Evolutionary conservation across 2,797 vertebrate genomes (phyloP).

Genomic region (Silurus aristotelis): DNA sequence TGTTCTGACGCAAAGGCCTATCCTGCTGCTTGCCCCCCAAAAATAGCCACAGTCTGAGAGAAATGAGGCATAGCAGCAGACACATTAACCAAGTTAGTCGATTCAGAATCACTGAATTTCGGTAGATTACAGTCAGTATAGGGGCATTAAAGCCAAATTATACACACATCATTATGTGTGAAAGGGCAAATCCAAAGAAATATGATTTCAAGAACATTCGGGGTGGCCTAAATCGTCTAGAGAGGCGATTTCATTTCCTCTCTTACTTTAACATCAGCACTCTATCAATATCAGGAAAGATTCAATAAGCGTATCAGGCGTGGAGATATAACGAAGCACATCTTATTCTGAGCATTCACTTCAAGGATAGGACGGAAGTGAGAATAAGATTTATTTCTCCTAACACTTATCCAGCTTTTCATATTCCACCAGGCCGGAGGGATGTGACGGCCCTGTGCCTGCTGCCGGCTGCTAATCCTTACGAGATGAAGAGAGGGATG

Average conservation of each 20-base stretch:
- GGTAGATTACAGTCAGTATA: conserved; percentile 4
- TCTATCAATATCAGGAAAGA: conserved; percentile 59
- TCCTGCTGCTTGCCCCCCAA: conserved; percentile 40
- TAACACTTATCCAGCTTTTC: conserved; percentile 65
- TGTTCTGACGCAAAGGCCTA: conserved; percentile 46
- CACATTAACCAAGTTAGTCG: conserved; percentile 46
- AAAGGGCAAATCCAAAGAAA: conserved; percentile 16
- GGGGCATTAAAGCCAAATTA: conserved; percentile 23
- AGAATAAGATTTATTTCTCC: conserved; percentile 61
- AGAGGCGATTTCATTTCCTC: conserved; percentile 53
- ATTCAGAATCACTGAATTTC: conserved; percentile 8
- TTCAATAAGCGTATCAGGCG: conserved; percentile 56
- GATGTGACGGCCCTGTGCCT: conserved; percentile 60
- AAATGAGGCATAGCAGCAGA: conserved; percentile 42
- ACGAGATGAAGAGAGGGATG: conserved; percentile 73
- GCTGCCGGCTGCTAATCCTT: conserved; percentile 73
- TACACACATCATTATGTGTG: neutral
- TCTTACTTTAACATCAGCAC: conserved; percentile 56
- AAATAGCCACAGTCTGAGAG: conserved; percentile 46
- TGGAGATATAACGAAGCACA: conserved; percentile 51
- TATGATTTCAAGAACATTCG: conserved; percentile 48
- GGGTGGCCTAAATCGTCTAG: conserved; percentile 40
- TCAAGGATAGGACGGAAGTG: conserved; percentile 48
- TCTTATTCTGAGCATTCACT: conserved; percentile 53
- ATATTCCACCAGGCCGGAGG: conserved; percentile 74